Evolutionary conservation across 2,797 vertebrate species (phyloP).

Genomic region (Ctenopoma kingsleyae): DNA sequence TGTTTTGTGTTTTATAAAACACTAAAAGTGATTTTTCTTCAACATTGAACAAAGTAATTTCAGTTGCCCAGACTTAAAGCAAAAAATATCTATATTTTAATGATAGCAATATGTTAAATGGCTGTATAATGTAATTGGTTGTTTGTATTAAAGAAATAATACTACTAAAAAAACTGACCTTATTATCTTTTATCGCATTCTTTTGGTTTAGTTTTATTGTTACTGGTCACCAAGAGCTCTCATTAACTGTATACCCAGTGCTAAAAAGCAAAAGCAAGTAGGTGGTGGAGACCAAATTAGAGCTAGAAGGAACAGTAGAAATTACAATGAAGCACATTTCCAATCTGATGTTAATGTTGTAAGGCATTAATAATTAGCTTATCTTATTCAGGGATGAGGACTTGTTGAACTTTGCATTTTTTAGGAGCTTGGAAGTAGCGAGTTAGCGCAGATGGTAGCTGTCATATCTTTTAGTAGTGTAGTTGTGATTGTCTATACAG

Average conservation of each 20-base stretch:
- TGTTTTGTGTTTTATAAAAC: too few relatives aligned
- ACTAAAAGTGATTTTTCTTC: too few relatives aligned
- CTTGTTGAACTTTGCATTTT: slow-evolving; percentile 2
- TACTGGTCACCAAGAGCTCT: neutral
- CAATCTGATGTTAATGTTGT: neutral
- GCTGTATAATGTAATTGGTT: neutral
- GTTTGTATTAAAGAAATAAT: too few relatives aligned
- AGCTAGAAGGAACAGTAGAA: neutral
- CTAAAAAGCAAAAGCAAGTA: neutral
- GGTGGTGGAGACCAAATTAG: neutral
- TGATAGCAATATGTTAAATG: neutral
- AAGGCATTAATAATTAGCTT: neutral
- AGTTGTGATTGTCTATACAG: neutral
- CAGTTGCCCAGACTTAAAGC: neutral
- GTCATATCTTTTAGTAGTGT: neutral
- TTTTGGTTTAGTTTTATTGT: too few relatives aligned
- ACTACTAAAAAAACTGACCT: too few relatives aligned
- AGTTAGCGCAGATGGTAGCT: neutral
- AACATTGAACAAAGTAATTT: neutral
- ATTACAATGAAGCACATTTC: neutral
- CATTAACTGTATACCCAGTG: neutral
- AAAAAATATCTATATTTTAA: neutral
- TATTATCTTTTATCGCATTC: too few relatives aligned
- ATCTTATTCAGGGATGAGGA: neutral
- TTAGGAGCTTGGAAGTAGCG: neutral